These are phyloP conservation scores for Anhinga rufa DNA, from an alignment of 2,113 vertebrate species.

Conservation along the genomic window DNA sequence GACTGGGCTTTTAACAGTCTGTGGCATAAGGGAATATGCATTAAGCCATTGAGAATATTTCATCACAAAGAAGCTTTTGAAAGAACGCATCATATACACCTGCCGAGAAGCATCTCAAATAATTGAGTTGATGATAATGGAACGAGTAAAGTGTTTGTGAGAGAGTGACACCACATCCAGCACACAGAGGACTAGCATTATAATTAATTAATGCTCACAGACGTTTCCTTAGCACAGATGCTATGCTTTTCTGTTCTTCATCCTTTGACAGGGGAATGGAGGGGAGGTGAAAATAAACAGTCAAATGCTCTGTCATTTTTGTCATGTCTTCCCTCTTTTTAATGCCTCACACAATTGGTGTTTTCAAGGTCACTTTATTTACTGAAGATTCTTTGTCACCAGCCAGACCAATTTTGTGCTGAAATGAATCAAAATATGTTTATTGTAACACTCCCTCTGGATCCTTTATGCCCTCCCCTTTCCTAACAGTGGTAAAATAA, in stretches of 20 bases:
- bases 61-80: constrained; percentile 33
- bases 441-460: neutral
- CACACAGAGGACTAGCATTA: neutral
- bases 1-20: neutral
- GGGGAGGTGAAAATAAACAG: neutral
- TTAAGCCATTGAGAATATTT: constrained; percentile 9
- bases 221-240: neutral
- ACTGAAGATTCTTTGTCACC: neutral
- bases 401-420: neutral
- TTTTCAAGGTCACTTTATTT: constrained; percentile 36
- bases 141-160: neutral
- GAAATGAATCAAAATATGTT: neutral
- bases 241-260: neutral
- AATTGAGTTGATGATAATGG: neutral
- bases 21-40: neutral
- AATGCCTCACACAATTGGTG: neutral
- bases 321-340: neutral
- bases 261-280: neutral
- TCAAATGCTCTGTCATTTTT: constrained; percentile 10
- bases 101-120: constrained; percentile 22
- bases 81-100: neutral
- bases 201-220: constrained; percentile 50
- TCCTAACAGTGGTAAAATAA: neutral
- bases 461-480: neutral
- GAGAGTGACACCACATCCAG: neutral